A percentile compares a stretch with the other conserved stretches of the same genome.
phyloP scores from a whole-genome alignment of 1,140 invertebrate species.

The Coptotermes formosanus region DNA sequence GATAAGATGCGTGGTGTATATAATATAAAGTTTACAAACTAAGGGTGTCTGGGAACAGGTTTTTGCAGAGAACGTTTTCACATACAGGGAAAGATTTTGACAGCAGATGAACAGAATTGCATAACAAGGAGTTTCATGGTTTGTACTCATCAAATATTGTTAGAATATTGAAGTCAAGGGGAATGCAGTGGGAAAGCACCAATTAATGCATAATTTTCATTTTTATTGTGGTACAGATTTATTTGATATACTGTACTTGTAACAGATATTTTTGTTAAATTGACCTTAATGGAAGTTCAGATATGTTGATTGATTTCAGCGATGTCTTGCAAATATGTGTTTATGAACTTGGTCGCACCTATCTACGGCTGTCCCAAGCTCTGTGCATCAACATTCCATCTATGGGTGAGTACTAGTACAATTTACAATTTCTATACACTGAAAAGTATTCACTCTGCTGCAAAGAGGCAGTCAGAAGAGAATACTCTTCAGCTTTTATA shows the following conservation, averaged over 20 bases:
- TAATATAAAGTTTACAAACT: too few relatives aligned
- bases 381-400: constrained; percentile 92
- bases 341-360: constrained; percentile 91
- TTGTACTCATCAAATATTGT: too few relatives aligned
- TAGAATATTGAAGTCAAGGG: too few relatives aligned
- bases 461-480: neutral
- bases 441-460: neutral
- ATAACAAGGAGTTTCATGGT: too few relatives aligned
- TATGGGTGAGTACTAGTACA: constrained; percentile 47
- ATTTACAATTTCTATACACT: neutral
- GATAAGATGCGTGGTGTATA: too few relatives aligned
- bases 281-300: constrained; percentile 49
- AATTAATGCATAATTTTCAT: neutral
- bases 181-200: too few relatives aligned
- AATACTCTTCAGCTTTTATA: too few relatives aligned
- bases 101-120: too few relatives aligned
- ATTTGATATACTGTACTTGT: neutral
- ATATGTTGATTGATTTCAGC: constrained; percentile 97
- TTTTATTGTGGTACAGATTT: neutral
- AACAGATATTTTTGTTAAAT: neutral
- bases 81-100: too few relatives aligned
- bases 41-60: too few relatives aligned
- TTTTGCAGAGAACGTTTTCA: too few relatives aligned
- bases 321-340: constrained; percentile 96
- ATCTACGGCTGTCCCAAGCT: constrained; percentile 82